A percentile compares a stretch with the other conserved stretches of the same genome.
These are phyloP conservation scores for Omphaloscelis lunosa DNA, from an alignment of 2,888 invertebrate species.

Conservation along the genomic window DNA sequence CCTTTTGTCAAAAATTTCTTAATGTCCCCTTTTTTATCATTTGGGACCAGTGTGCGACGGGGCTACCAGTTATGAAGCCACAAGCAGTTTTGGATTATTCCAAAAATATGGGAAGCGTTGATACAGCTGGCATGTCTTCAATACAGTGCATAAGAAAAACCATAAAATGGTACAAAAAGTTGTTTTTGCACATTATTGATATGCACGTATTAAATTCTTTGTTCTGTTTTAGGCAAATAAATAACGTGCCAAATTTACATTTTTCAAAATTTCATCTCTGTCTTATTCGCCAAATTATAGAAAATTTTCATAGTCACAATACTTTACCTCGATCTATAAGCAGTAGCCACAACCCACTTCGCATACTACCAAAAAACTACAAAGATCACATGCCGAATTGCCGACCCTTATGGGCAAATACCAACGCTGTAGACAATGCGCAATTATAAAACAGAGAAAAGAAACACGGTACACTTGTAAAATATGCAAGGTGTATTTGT, in stretches of 20 bases:
- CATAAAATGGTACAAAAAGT: slow-evolving; percentile 55
- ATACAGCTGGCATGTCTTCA: slow-evolving; percentile 56
- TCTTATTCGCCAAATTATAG: slow-evolving; percentile 49
- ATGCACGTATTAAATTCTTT: slow-evolving; percentile 45
- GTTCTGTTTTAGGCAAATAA: slow-evolving; percentile 36
- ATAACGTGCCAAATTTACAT: slow-evolving; percentile 41
- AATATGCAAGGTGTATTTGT: too few relatives aligned
- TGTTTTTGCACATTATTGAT: slow-evolving; percentile 49
- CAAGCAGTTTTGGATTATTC: slow-evolving; percentile 53
- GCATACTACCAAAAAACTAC: slow-evolving; percentile 35
- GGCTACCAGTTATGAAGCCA: slow-evolving; percentile 50
- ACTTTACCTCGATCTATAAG: slow-evolving; percentile 28
- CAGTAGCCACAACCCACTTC: slow-evolving; percentile 40
- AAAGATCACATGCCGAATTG: slow-evolving; percentile 46
- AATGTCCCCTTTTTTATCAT: too few relatives aligned
- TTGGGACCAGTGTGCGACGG: too few relatives aligned
- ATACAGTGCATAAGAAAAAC: slow-evolving; percentile 52
- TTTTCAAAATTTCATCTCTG: slow-evolving; percentile 41
- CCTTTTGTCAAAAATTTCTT: too few relatives aligned
- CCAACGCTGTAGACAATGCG: neutral
- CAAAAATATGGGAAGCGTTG: slow-evolving; percentile 55
- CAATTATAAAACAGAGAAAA: too few relatives aligned
- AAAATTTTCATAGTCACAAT: slow-evolving; percentile 42
- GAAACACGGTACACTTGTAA: too few relatives aligned
- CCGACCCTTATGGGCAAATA: slow-evolving; percentile 42